These are phyloP conservation scores for Nothoprocta perdicaria DNA, from an alignment of 2,113 vertebrate species.

Conservation along the genomic window DNA sequence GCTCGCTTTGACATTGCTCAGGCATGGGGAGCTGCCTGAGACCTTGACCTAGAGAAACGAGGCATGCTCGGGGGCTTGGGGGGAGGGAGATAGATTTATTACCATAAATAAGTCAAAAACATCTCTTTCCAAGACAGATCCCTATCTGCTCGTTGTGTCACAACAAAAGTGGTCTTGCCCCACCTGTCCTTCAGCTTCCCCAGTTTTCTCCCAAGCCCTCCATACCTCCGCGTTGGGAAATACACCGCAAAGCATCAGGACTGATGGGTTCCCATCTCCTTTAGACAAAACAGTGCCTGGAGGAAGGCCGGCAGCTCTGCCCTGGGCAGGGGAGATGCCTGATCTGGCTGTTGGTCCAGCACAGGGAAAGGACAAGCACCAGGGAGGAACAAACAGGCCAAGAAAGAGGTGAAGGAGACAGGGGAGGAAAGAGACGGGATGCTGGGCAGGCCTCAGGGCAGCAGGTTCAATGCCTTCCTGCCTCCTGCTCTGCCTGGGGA, in stretches of 20 bases:
- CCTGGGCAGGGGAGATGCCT: neutral
- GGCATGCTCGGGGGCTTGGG: neutral
- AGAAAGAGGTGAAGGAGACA: neutral
- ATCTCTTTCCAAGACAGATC: constrained; percentile 30
- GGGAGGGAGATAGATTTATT: neutral
- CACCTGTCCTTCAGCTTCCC: constrained; percentile 44
- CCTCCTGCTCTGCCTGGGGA: neutral
- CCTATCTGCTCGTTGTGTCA: constrained; percentile 50
- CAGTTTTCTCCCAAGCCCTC: constrained; percentile 34
- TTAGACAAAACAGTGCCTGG: neutral
- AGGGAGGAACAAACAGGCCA: neutral
- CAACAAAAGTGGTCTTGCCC: constrained; percentile 48
- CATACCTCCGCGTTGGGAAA: constrained; percentile 60
- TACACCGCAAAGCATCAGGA: constrained; percentile 6
- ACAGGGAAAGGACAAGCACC: neutral
- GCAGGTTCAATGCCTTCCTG: neutral
- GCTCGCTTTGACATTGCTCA: neutral
- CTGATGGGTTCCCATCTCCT: constrained; percentile 27
- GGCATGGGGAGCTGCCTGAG: neutral
- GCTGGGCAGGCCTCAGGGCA: neutral
- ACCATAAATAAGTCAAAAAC: constrained; percentile 33
- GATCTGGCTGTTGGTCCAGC: neutral
- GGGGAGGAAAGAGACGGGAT: neutral
- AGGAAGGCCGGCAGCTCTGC: neutral
- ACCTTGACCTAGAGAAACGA: constrained; percentile 2